phyloP scores from a whole-genome alignment of 2,888 invertebrate species.

The Griposia aprilina region DNA sequence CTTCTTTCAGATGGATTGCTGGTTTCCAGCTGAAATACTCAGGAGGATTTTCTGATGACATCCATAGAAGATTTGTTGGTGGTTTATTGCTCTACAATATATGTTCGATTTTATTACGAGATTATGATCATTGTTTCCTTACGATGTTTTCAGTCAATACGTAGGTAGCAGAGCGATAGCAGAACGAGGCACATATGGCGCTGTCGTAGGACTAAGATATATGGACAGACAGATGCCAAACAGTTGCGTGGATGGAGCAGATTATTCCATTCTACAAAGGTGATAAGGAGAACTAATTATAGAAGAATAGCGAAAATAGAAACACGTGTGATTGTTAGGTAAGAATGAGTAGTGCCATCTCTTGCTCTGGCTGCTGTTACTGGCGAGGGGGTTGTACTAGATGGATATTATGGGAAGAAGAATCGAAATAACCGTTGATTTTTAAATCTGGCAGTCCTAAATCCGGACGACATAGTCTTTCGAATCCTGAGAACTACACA shows the following conservation, averaged over 20 bases:
- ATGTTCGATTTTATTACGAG: slow-evolving; percentile 17
- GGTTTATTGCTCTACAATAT: not conserved
- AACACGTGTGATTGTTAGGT: not conserved
- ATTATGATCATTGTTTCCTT: slow-evolving; percentile 37
- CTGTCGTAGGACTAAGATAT: slow-evolving; percentile 28
- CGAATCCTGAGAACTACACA: not conserved
- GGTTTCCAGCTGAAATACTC: not conserved
- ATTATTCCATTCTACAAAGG: slow-evolving; percentile 14
- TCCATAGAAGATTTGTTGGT: slow-evolving; percentile 6
- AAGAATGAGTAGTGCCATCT: not conserved
- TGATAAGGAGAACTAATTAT: slow-evolving; percentile 35
- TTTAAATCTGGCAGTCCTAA: not conserved
- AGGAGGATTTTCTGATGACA: not conserved
- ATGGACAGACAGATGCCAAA: slow-evolving; percentile 41
- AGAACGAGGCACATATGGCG: slow-evolving; percentile 19
- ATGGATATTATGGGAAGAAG: not conserved
- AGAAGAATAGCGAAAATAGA: slow-evolving; percentile 2
- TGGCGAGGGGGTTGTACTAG: not conserved
- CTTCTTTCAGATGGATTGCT: not conserved
- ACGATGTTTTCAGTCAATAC: slow-evolving; percentile 27
- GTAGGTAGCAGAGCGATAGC: slow-evolving; percentile 8
- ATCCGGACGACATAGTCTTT: not conserved
- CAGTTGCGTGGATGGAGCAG: slow-evolving; percentile 24
- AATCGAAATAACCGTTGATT: not conserved
- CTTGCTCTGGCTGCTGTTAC: not conserved